Base-by-base conservation (phyloP, 2,888 invertebrate species). In the Callosobruchus maculatus region DNA sequence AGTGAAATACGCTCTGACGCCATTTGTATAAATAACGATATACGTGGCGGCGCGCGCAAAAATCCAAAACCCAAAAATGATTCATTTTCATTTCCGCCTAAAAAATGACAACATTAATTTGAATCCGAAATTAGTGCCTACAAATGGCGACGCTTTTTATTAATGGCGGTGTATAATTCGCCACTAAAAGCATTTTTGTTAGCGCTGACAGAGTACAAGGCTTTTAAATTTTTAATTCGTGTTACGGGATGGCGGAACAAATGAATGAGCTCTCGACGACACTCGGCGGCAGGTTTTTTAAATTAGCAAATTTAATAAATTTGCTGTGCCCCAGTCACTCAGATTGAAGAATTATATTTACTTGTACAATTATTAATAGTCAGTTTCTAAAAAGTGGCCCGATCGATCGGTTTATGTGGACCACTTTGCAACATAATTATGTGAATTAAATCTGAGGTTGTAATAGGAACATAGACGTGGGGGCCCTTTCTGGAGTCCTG, bases 131-230 rank as follows among this genome's bases (percentile, higher is more conserved):
- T 80, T 78, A 80, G 77, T 76, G 76, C 77, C 78, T 79, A 81
- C 81, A 81, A 81, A 81, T 80, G 81, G 75, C 74, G 80, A 79
- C 80, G 78, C 77, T 78, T 81, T 81, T 84, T 85, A 86, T 85
- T 84, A 86, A 85, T 85, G 84, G 81, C 77, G 78, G 77, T 80
- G 82, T 84, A 84, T 84, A 83, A 85, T 85, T 84, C 84, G 80
- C 77, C 83, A 84, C 85, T 84, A 84, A 86, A 86, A 86, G 85
- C 86, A 85, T 86, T 86, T 86, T 86, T 85, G 84, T 85, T 85
- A 84, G 81, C 77, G 78, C 26, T 79, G 83, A 82, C 83, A 80
- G 73, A 74, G 73, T 76, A 82, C 83, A 81, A 71, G 80, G 78
- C 83, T 84, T 84, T 84, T 83, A 81, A 82, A 83, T 82, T 82